A percentile compares a stretch with the other conserved stretches of the same genome.
phyloP scores from a whole-genome alignment of 2,113 vertebrate species.

The Poeciliopsis prolifica region DNA sequence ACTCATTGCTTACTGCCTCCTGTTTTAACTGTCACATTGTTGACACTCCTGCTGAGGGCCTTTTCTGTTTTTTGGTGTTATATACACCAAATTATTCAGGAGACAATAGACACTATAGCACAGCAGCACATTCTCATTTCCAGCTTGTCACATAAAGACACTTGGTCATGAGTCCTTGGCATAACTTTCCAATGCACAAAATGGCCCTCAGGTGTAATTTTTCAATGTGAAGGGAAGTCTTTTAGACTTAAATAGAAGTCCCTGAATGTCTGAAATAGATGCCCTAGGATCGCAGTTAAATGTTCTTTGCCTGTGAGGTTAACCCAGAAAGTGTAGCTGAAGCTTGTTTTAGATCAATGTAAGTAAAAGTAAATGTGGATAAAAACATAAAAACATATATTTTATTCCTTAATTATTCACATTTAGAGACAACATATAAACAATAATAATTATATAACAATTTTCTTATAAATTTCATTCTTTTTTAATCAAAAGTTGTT shows the following conservation, averaged over 20 bases:
- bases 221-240: neutral
- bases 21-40: neutral
- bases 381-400: neutral
- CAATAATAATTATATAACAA: no score
- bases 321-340: neutral
- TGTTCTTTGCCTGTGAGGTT: neutral
- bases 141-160: neutral
- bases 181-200: neutral
- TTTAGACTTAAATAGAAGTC: conserved; percentile 10
- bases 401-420: neutral
- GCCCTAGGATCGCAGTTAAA: neutral
- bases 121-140: neutral
- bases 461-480: no score
- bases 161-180: conserved; percentile 1
- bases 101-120: neutral
- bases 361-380: neutral
- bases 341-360: neutral
- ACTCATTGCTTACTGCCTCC: neutral
- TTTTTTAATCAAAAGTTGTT: no score
- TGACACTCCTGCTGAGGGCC: neutral
- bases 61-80: conserved; percentile 8
- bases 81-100: neutral
- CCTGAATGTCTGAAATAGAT: neutral
- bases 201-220: neutral
- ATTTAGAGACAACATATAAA: no score